Evolutionary conservation across 1,140 invertebrate genomes (phyloP).

Genomic region (Uloborus diversus): DNA sequence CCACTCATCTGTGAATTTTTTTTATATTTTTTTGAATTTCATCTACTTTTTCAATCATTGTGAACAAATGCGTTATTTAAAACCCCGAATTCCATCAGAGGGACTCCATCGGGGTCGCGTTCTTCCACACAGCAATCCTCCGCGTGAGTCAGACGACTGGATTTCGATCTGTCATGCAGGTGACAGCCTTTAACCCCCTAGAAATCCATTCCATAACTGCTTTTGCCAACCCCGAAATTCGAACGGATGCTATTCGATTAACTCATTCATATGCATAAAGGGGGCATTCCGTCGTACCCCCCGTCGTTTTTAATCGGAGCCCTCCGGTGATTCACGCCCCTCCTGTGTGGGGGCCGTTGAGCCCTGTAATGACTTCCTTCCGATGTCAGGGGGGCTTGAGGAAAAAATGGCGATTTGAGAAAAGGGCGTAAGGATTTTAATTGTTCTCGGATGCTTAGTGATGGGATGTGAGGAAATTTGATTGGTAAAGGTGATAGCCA

Average conservation of each 20-base stretch:
- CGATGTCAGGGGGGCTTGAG: neutral
- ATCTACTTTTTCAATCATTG: neutral
- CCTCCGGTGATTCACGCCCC: constrained; percentile 50
- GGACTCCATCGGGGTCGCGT: neutral
- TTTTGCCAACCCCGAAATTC: constrained; percentile 29
- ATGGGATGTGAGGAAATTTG: neutral
- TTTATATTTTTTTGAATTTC: neutral
- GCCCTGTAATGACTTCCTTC: constrained; percentile 29
- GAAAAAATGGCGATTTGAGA: neutral
- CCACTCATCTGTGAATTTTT: neutral
- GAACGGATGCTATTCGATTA: constrained; percentile 56
- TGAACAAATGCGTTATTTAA: neutral
- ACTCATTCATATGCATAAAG: constrained; percentile 57
- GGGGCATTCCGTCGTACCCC: constrained; percentile 24
- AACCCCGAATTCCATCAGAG: neutral
- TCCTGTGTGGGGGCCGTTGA: neutral
- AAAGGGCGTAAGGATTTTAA: neutral
- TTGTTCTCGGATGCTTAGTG: too few relatives aligned
- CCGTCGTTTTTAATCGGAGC: constrained; percentile 9
- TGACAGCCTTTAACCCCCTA: constrained; percentile 53
- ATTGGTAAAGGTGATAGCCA: neutral
- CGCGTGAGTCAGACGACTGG: constrained; percentile 39
- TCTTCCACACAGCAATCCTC: neutral
- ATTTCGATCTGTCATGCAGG: constrained; percentile 54
- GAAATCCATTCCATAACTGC: constrained; percentile 54